Percentiles rank a stretch among this genome's conserved stretches.
These are phyloP conservation scores for Hydroisotoma schaefferi DNA, from an alignment of 2,888 invertebrate genomes.

Conservation along the genomic window DNA sequence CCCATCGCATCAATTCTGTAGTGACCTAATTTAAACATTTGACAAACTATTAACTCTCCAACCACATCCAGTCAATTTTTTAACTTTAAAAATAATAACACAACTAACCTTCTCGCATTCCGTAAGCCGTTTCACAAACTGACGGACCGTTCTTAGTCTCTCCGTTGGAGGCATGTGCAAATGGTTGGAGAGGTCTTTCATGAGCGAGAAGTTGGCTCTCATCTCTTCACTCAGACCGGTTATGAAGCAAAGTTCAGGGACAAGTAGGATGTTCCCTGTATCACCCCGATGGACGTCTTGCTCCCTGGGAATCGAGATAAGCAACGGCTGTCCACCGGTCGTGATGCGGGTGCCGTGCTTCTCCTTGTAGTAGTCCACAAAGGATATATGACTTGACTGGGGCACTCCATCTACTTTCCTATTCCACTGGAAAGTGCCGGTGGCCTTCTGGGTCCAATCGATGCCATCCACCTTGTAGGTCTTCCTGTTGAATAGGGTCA, in stretches of 20 bases:
- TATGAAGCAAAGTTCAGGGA: constrained; percentile 7
- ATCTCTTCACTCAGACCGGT: constrained; percentile 6
- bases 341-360: not conserved
- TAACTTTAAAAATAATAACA: too few relatives aligned
- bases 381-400: too few relatives aligned
- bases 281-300: constrained; percentile 4
- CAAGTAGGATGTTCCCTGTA: not conserved
- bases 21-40: too few relatives aligned
- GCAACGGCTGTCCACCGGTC: not conserved
- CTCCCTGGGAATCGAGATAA: not conserved
- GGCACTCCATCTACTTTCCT: too few relatives aligned
- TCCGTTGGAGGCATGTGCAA: not conserved
- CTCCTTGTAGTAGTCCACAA: not conserved
- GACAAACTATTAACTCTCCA: too few relatives aligned
- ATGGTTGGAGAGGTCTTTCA: not conserved
- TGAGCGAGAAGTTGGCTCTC: constrained; percentile 4
- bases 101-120: not conserved
- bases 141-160: not conserved
- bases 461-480: not conserved
- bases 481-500: constrained; percentile 8
- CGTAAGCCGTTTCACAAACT: not conserved
- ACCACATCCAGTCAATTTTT: too few relatives aligned
- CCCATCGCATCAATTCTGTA: not conserved
- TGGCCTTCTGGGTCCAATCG: not conserved
- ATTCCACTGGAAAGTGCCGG: too few relatives aligned